phyloP scores from a whole-genome alignment of 2,113 vertebrate species.

The Numenius arquata region DNA sequence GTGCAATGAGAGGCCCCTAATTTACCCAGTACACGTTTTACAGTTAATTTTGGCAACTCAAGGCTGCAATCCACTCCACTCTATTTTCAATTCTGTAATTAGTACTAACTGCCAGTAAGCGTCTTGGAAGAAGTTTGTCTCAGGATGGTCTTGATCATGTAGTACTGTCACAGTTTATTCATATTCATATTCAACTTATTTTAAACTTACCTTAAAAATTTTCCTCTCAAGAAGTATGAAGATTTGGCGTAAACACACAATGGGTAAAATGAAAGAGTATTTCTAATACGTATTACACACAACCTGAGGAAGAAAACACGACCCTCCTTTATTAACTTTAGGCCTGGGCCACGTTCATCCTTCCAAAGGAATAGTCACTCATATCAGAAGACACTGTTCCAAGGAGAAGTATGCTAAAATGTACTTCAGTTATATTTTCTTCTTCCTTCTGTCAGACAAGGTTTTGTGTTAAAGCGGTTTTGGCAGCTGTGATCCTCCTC shows the following conservation, averaged over 20 bases:
- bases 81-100: background rate
- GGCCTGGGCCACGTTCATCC: background rate
- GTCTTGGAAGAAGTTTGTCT: background rate
- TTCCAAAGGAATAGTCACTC: background rate
- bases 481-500: background rate
- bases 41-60: slow-evolving; percentile 17
- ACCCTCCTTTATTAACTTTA: background rate
- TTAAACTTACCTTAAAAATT: background rate
- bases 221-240: background rate
- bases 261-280: background rate
- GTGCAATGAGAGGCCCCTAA: background rate
- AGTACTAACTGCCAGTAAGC: background rate
- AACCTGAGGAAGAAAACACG: background rate
- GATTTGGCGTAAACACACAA: background rate
- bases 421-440: background rate
- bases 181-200: background rate
- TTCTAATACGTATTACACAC: background rate
- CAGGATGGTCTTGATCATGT: background rate
- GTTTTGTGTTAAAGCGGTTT: background rate
- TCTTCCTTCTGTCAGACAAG: background rate
- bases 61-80: background rate
- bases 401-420: background rate
- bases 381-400: background rate
- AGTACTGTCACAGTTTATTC: background rate
- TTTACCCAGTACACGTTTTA: background rate